Percentiles rank a stretch among this genome's conserved stretches.
These are phyloP conservation scores for Ursus arctos DNA, from an alignment of 2,113 vertebrate genomes.

Conservation along the genomic window DNA sequence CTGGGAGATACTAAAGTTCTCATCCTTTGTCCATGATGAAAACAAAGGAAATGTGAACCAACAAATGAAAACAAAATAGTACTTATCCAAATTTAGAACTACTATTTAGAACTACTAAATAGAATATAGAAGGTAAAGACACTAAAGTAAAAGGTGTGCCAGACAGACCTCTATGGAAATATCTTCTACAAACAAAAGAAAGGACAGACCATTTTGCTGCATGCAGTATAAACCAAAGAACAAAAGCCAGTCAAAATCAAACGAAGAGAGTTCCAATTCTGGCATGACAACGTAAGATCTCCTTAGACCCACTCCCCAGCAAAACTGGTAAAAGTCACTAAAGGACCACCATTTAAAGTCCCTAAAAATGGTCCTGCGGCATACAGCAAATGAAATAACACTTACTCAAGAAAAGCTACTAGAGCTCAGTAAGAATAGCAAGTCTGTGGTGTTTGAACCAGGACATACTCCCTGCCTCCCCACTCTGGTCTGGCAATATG, in stretches of 20 bases:
- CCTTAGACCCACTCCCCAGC: neutral
- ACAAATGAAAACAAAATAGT: slow-evolving; percentile 29
- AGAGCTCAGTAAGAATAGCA: neutral
- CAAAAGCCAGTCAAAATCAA: neutral
- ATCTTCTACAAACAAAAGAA: neutral
- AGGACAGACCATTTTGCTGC: neutral
- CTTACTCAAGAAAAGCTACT: slow-evolving; percentile 17
- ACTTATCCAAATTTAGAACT: neutral
- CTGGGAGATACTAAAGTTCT: neutral
- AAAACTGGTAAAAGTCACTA: neutral
- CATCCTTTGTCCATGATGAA: neutral
- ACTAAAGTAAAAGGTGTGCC: neutral
- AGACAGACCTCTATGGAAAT: neutral
- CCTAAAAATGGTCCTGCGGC: neutral
- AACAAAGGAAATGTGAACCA: neutral
- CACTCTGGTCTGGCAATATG: neutral
- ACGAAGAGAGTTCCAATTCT: neutral
- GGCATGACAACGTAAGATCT: neutral
- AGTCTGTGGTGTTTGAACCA: neutral
- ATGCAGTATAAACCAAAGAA: neutral
- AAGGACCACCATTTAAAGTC: neutral
- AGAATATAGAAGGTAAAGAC: neutral
- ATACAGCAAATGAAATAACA: slow-evolving; percentile 14
- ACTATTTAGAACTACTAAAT: neutral
- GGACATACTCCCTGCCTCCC: neutral